Evolutionary conservation across 2,888 invertebrate genomes (phyloP).

Genomic region (Drosophila prostipennis): DNA sequence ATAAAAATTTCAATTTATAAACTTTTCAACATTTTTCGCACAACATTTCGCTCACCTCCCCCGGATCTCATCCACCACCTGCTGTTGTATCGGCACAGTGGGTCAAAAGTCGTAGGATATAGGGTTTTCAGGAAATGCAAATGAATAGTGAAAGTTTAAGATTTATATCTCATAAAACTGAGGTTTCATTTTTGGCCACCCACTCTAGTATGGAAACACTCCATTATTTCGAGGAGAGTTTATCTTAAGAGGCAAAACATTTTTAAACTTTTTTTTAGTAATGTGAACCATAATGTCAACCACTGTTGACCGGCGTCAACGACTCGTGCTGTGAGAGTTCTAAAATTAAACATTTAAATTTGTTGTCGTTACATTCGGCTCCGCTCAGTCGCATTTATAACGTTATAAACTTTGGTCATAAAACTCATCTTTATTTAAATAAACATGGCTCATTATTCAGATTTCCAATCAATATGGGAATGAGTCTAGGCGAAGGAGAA

Average conservation of each 20-base stretch:
- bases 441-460: conserved; percentile 2
- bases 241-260: background rate
- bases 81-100: conserved; percentile 40
- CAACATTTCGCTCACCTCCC: conserved; percentile 39
- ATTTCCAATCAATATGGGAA: conserved; percentile 42
- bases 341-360: conserved; percentile 76
- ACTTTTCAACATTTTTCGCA: conserved; percentile 60
- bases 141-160: background rate
- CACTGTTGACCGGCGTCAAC: conserved; percentile 66
- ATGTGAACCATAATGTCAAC: background rate
- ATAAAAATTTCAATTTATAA: conserved; percentile 64
- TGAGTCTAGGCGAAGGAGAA: conserved; percentile 9
- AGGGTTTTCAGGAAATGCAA: background rate
- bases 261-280: too few species aligned
- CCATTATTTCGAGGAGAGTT: too few species aligned
- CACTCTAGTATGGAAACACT: too few species aligned
- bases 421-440: conserved; percentile 39
- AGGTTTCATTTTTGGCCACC: too few species aligned
- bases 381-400: conserved; percentile 47
- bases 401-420: conserved; percentile 48
- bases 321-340: conserved; percentile 53
- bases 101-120: background rate
- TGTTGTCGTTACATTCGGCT: conserved; percentile 60
- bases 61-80: conserved; percentile 58
- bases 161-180: background rate